Conservation (phyloP, 2,797 vertebrate species). For the Gymnodraco acuticeps region DNA sequence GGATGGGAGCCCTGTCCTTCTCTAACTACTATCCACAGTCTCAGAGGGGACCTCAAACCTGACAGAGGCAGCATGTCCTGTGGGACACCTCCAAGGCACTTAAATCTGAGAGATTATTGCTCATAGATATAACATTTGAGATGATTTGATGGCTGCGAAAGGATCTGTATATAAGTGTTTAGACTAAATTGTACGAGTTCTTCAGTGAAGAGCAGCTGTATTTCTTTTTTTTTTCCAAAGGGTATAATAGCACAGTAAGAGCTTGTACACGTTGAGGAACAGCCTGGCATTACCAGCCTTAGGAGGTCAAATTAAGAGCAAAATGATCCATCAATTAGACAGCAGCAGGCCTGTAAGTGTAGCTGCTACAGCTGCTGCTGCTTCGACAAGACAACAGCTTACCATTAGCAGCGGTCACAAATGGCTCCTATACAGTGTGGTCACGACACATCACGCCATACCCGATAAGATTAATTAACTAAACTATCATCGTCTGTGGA, state of each 20-base stretch:
- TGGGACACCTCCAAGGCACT: slow-evolving; percentile 18
- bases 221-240: slow-evolving; percentile 42
- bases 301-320: slow-evolving; percentile 83
- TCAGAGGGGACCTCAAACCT: slow-evolving; percentile 23
- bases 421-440: slow-evolving; percentile 60
- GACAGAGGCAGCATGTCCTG: slow-evolving; percentile 15
- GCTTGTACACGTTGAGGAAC: slow-evolving; percentile 69
- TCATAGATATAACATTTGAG: slow-evolving; percentile 3
- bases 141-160: slow-evolving; percentile 26
- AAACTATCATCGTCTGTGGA: slow-evolving; percentile 21
- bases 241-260: slow-evolving; percentile 71
- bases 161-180: slow-evolving; percentile 41
- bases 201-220: slow-evolving; percentile 75
- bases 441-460: slow-evolving; percentile 52
- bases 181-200: slow-evolving; percentile 58
- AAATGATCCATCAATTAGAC: slow-evolving; percentile 84
- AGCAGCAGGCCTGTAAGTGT: slow-evolving; percentile 77
- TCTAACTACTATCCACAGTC: neutral
- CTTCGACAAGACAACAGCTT: slow-evolving; percentile 57
- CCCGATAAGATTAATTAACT: slow-evolving; percentile 54
- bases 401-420: slow-evolving; percentile 66
- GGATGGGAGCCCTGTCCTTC: slow-evolving; percentile 34
- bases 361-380: slow-evolving; percentile 75
- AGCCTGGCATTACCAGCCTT: slow-evolving; percentile 78
- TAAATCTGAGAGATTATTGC: slow-evolving; percentile 13